A percentile compares a stretch with the other conserved stretches of the same genome.
phyloP scores from a whole-genome alignment of 2,113 vertebrate genomes.

The Microcebus ravelobensis region DNA sequence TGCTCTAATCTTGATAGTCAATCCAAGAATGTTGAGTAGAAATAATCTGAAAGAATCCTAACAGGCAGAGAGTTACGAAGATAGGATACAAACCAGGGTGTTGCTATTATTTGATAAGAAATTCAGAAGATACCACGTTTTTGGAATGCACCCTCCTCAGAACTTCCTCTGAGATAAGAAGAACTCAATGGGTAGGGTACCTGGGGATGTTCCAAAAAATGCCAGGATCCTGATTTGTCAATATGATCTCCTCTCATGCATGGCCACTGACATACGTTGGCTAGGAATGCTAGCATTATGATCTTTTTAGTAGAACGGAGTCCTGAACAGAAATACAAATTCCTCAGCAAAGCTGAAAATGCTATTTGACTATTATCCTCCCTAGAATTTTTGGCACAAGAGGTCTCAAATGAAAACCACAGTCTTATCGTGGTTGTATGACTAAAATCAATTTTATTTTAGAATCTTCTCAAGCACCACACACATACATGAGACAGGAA shows the following conservation, averaged over 20 bases:
- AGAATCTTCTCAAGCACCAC: constrained; percentile 45
- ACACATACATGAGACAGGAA: not conserved
- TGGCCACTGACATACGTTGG: not conserved
- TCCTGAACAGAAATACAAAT: constrained; percentile 21
- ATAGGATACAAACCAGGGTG: not conserved
- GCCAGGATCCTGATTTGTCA: not conserved
- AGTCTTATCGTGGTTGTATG: constrained; percentile 41
- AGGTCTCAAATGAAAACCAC: constrained; percentile 50
- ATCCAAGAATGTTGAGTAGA: not conserved
- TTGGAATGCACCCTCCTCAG: not conserved
- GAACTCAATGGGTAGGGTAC: not conserved
- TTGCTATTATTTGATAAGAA: not conserved
- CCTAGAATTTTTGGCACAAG: constrained; percentile 10
- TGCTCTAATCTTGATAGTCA: not conserved
- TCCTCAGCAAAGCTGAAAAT: not conserved
- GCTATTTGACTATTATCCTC: not conserved
- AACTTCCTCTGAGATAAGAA: constrained; percentile 23
- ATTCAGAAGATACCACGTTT: not conserved
- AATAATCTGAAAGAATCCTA: not conserved
- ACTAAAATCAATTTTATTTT: constrained; percentile 63
- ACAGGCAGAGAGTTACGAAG: not conserved
- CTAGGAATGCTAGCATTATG: not conserved
- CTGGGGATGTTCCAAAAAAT: not conserved
- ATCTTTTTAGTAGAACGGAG: not conserved
- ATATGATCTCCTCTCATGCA: not conserved